phyloP scores from a whole-genome alignment of 2,113 vertebrate species.

The Boleophthalmus pectinirostris region DNA sequence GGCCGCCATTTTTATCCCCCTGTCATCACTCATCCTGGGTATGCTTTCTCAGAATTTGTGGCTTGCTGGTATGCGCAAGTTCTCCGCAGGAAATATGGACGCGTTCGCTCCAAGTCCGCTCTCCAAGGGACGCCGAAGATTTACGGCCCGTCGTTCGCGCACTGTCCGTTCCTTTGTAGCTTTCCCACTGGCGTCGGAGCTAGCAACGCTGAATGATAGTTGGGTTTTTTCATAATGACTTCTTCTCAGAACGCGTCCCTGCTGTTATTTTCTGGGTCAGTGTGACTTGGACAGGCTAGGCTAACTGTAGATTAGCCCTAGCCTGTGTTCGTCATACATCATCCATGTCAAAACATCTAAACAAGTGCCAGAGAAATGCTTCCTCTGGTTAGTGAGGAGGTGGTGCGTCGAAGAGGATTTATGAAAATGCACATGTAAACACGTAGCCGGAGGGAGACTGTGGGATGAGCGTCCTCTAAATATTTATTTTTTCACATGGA shows the following conservation, averaged over 20 bases:
- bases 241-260: conserved; percentile 62
- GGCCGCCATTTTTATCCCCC: not conserved
- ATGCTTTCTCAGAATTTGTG: conserved; percentile 55
- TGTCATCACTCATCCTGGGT: conserved; percentile 31
- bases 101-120: conserved; percentile 25
- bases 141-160: conserved; percentile 43
- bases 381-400: conserved; percentile 19
- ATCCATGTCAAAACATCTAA: conserved; percentile 20
- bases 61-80: conserved; percentile 35
- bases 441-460: not conserved
- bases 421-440: conserved; percentile 16
- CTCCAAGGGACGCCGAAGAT: conserved; percentile 42
- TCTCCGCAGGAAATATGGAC: conserved; percentile 40
- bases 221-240: conserved; percentile 32
- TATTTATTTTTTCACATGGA: conserved; percentile 7
- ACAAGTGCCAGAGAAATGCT: conserved; percentile 24
- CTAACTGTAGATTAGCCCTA: conserved; percentile 26
- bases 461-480: not conserved
- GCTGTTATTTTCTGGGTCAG: conserved; percentile 47
- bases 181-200: conserved; percentile 36
- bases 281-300: conserved; percentile 43
- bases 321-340: conserved; percentile 13
- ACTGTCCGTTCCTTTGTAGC: conserved; percentile 34
- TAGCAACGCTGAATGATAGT: conserved; percentile 49
- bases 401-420: not conserved